Conservation (phyloP, 2,888 invertebrate genomes). For the Aphodius sticticus region DNA sequence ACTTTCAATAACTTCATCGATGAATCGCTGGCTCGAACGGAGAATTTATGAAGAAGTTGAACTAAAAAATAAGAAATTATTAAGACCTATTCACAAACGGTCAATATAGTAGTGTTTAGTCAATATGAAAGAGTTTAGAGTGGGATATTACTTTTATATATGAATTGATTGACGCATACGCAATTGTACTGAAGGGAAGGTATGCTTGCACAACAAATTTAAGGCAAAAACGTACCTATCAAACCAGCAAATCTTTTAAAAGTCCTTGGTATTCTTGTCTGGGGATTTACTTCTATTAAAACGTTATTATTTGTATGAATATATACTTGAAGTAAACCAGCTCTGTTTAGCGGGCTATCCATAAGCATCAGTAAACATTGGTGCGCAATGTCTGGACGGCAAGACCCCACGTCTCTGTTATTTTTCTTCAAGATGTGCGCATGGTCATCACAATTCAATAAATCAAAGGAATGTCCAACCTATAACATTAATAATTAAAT, state of each 20-base stretch:
- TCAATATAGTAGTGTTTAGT: no score
- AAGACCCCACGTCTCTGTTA: conserved; percentile 85
- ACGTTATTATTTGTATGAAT: conserved; percentile 92
- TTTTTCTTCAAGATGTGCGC: conserved; percentile 82
- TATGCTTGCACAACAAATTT: conserved; percentile 26
- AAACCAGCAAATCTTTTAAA: conserved; percentile 96
- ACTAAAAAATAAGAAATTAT: conserved; percentile 69
- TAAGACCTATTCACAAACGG: not conserved
- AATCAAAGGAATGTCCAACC: conserved; percentile 87
- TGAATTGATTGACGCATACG: no score
- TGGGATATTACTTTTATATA: no score
- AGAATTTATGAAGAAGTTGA: conserved; percentile 93
- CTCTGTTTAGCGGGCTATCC: conserved; percentile 96
- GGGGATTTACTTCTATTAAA: conserved; percentile 94
- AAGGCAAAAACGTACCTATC: conserved; percentile 73
- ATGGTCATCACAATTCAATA: conserved; percentile 96
- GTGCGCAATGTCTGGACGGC: conserved; percentile 96
- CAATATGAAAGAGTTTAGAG: no score
- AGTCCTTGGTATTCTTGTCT: conserved; percentile 95
- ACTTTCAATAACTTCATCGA: conserved; percentile 91
- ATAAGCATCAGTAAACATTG: conserved; percentile 97
- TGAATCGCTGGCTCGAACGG: conserved; percentile 89
- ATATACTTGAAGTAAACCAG: conserved; percentile 95
- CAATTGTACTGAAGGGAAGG: conserved; percentile 29
- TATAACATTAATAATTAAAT: conserved; percentile 56